These are phyloP conservation scores for Deladenus siricidicola DNA, from an alignment of 2,888 invertebrate genomes.

Conservation along the genomic window DNA sequence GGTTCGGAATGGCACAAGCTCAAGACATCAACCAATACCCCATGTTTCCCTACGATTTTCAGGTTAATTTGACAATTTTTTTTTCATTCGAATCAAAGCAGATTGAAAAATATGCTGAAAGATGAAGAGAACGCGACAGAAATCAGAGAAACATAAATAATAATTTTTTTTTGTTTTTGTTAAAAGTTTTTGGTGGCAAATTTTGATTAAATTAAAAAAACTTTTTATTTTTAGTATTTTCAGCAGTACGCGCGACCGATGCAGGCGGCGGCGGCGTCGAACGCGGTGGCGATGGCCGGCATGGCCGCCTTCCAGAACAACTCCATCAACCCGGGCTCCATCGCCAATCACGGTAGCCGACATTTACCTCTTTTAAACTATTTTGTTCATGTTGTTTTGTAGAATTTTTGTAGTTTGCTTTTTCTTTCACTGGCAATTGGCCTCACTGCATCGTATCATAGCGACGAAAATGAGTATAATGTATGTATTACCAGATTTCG, in stretches of 20 bases:
- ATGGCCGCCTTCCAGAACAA: constrained; percentile 9
- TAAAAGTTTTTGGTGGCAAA: neutral
- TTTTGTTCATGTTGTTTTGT: no score
- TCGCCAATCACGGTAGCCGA: constrained; percentile 1
- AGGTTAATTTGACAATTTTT: neutral
- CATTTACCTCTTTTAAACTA: no score
- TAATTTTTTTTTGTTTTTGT: neutral
- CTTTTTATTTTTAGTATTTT: neutral
- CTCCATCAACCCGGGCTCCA: neutral
- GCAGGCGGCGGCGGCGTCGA: constrained; percentile 1
- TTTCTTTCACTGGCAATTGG: no score
- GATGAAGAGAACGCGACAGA: neutral
- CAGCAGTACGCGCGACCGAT: constrained; percentile 9
- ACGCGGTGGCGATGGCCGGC: neutral
- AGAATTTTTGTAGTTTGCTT: no score
- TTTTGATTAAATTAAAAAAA: neutral
- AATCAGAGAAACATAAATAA: neutral
- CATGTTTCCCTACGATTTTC: constrained; percentile 7
- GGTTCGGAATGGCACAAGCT: constrained; percentile 7
- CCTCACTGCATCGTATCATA: no score
- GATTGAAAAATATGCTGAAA: neutral
- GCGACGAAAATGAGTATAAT: no score
- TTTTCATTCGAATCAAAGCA: neutral
- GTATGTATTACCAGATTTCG: no score
- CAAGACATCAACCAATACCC: constrained; percentile 6